Conservation (phyloP, 1,140 invertebrate genomes). For the Epicauta chinensis region DNA sequence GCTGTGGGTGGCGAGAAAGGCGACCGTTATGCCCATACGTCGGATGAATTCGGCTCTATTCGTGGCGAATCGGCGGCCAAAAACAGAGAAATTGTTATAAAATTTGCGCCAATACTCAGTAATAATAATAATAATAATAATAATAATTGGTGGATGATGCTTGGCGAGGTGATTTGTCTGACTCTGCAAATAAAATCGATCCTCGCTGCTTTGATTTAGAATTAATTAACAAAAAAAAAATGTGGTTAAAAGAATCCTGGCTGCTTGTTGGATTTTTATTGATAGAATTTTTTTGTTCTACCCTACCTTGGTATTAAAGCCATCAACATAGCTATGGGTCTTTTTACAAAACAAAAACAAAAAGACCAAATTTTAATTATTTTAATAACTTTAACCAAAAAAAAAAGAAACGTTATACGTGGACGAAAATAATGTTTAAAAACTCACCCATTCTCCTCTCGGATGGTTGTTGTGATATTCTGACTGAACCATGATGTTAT, state of each 20-base stretch:
- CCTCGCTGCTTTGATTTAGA: too few relatives aligned
- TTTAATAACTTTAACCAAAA: background rate
- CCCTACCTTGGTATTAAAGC: constrained; percentile 77
- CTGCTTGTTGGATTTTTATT: background rate
- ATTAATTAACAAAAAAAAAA: too few relatives aligned
- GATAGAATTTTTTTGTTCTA: constrained; percentile 38
- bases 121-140: too few relatives aligned
- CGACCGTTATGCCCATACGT: constrained; percentile 74
- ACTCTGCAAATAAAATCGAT: too few relatives aligned
- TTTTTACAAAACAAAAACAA: constrained; percentile 40
- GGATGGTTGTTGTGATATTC: constrained; percentile 58
- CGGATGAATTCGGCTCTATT: constrained; percentile 65
- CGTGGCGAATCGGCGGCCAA: too few relatives aligned
- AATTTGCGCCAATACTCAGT: too few relatives aligned
- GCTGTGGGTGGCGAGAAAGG: constrained; percentile 83
- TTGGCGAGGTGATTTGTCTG: too few relatives aligned
- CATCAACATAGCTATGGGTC: constrained; percentile 76
- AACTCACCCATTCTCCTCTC: constrained; percentile 65
- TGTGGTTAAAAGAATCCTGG: too few relatives aligned
- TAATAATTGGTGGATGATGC: too few relatives aligned
- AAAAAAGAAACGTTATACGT: background rate
- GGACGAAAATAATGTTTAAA: background rate
- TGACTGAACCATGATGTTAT: constrained; percentile 79
- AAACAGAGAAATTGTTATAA: too few relatives aligned
- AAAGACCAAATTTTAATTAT: constrained; percentile 12